Conservation (phyloP, 2,113 vertebrate genomes). For the Ceuthmochares aereus region DNA sequence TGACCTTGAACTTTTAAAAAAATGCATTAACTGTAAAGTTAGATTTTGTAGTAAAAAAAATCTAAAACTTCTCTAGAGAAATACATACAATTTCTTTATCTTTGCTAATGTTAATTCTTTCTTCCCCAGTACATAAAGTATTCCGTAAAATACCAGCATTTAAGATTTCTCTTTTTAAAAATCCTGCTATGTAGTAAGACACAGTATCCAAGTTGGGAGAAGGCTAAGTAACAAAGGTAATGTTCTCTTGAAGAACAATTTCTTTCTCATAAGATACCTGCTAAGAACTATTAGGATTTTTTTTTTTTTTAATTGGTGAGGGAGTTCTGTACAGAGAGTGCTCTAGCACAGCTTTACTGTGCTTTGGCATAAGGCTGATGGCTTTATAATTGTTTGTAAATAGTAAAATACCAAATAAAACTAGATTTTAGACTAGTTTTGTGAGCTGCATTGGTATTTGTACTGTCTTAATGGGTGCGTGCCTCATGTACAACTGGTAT, state of each 20-base stretch:
- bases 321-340: not conserved
- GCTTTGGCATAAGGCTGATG: not conserved
- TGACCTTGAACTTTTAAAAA: not conserved
- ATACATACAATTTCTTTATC: not conserved
- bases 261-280: not conserved
- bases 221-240: not conserved
- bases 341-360: not conserved
- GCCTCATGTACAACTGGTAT: not conserved
- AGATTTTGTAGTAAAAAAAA: not conserved
- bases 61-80: not conserved
- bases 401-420: not conserved
- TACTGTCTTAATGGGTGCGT: not conserved
- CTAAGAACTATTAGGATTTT: not conserved
- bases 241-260: not conserved
- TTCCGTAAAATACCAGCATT: not conserved
- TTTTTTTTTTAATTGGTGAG: not conserved
- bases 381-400: not conserved
- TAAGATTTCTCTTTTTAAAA: not conserved
- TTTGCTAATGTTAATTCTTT: not conserved
- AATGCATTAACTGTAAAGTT: not conserved
- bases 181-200: not conserved
- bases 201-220: not conserved
- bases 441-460: not conserved
- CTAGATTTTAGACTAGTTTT: not conserved
- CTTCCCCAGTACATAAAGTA: not conserved